Evolutionary conservation across 2,797 vertebrate species (phyloP), one percentile per base, ranked within the genome.

Genomic region (Muscicapa striata): DNA sequence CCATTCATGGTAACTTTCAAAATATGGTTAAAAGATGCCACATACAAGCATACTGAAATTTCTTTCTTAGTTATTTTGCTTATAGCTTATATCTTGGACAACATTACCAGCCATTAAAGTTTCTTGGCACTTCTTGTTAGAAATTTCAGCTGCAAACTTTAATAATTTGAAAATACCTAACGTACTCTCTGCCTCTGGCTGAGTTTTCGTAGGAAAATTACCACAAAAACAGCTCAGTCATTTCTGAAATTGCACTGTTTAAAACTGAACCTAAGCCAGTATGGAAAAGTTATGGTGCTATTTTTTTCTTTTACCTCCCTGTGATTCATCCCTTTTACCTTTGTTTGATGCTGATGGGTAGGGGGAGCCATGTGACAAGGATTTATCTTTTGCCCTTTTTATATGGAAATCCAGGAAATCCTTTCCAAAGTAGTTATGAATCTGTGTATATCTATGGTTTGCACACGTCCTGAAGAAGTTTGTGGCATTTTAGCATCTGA

Each of bases 121-220:
- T 88, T 89, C 82, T 91, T 93, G 62, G 72, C 40, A 72, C 22
- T 94, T 68, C 29, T 68, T 77, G 11, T 63, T 78, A 63, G 45
- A 80, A 74, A 92, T 85, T 77, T 89, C 72, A 77, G 20, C 41
- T 70, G 46, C 62, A 81, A 69, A 58, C 51, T 72, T 92, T 62
- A 87, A 84, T 91, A 5, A 72, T 88, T 87, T 90, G 73, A 74
- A 84, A 70, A 76, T 68, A 58, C 73, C 57, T 57, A 74, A 24
- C 3, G 1, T 70, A 16, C 34, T 72, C 9, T 84, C 61, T 78
- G 34, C 49, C 58, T 84, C 43, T 84, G 73, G 57, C 52, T 81
- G 58, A 64, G 81, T 87, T 78, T 90, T 86, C 64, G 12, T 61
- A 45, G 61, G 38, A 92, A 94, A 90, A 84, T 74, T 88, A 24